Conservation (phyloP, 1,140 invertebrate species). For the Polypedilum vanderplanki region DNA sequence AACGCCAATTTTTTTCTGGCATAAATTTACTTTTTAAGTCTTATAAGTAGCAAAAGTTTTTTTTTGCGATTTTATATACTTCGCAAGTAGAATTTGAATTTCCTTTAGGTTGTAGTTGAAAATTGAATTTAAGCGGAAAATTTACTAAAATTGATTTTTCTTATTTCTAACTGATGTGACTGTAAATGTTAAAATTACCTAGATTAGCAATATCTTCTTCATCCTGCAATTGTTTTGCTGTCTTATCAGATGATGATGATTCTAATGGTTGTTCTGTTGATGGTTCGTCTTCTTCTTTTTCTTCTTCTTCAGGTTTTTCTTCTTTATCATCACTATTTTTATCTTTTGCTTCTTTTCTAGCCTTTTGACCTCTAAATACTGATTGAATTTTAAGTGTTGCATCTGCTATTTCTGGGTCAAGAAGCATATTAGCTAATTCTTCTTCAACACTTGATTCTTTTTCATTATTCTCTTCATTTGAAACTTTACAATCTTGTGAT, state of each 20-base stretch:
- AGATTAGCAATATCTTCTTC: constrained; percentile 23
- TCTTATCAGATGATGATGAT: neutral
- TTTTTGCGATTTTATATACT: no score
- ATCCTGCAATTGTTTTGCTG: constrained; percentile 19
- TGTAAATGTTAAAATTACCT: no score
- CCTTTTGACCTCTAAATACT: constrained; percentile 84
- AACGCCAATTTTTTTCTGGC: no score
- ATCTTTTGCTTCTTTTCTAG: constrained; percentile 59
- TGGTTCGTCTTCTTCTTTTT: neutral
- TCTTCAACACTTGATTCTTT: neutral
- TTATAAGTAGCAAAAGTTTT: no score
- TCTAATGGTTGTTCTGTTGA: neutral
- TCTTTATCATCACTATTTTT: neutral
- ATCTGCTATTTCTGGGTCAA: neutral
- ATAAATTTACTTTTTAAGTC: no score
- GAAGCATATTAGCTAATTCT: constrained; percentile 3
- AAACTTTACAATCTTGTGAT: neutral
- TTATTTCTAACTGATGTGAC: no score
- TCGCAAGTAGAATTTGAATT: no score
- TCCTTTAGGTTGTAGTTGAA: no score
- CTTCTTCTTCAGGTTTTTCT: neutral
- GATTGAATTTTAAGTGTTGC: constrained; percentile 90
- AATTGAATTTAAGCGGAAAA: no score
- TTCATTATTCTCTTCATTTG: neutral
- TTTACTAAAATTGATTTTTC: no score